Evolutionary conservation across 2,113 vertebrate species (phyloP).

Genomic region (Syngnathoides biaculeatus): DNA sequence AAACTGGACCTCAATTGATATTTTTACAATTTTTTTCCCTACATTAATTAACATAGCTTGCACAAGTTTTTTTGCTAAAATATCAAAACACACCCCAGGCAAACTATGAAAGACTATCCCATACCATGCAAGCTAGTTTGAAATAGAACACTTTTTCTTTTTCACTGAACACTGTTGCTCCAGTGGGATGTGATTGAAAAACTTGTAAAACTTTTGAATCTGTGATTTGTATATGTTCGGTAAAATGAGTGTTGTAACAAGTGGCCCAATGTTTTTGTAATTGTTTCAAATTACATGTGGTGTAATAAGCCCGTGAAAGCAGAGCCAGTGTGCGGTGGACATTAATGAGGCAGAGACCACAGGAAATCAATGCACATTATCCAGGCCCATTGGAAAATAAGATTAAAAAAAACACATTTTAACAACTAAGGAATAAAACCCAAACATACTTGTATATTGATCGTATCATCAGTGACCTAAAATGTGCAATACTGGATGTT

Average conservation of each 20-base stretch:
- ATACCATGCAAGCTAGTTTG: conserved; percentile 70
- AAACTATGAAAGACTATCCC: conserved; percentile 77
- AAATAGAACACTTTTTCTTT: conserved; percentile 69
- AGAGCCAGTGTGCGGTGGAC: conserved; percentile 60
- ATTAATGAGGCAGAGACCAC: conserved; percentile 57
- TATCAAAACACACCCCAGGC: conserved; percentile 80
- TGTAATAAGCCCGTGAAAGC: conserved; percentile 67
- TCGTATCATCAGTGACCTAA: background rate
- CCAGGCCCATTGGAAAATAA: conserved; percentile 25
- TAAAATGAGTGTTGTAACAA: conserved; percentile 75
- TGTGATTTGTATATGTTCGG: conserved; percentile 72
- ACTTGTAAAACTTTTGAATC: conserved; percentile 76
- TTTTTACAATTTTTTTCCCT: conserved; percentile 59
- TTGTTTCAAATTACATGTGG: conserved; percentile 75
- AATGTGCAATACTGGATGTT: background rate
- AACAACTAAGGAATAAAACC: background rate
- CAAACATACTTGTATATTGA: background rate
- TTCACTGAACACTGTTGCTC: conserved; percentile 71
- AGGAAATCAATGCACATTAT: conserved; percentile 65
- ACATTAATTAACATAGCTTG: conserved; percentile 74
- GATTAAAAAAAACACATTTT: background rate
- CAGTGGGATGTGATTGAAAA: conserved; percentile 76
- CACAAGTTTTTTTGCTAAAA: conserved; percentile 79
- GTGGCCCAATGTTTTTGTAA: conserved; percentile 75
- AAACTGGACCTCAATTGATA: conserved; percentile 62